Percentiles rank a stretch among this genome's conserved stretches.
Conservation (phyloP, 2,888 invertebrate species). For the Lasiommata megera region DNA sequence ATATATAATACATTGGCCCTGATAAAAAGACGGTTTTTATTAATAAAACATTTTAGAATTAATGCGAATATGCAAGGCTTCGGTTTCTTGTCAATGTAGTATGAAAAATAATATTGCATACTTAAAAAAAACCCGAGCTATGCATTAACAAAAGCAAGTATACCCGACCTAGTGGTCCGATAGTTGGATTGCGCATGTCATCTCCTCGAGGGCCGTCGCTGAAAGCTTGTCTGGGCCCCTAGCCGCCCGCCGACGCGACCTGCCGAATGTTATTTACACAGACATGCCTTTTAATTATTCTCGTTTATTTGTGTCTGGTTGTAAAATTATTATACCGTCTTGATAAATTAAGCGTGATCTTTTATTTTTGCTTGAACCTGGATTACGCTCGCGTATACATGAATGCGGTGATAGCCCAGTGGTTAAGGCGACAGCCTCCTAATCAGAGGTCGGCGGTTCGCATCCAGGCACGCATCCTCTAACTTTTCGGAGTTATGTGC, state of each 20-base stretch:
- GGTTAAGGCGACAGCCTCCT: no score
- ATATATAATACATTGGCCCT: no score
- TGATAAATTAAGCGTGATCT: slow-evolving; percentile 24
- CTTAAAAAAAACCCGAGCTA: no score
- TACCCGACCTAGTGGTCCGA: neutral
- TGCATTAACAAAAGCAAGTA: neutral
- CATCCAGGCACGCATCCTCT: no score
- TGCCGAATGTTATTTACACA: slow-evolving; percentile 33
- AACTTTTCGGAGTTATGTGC: no score
- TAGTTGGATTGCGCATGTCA: neutral
- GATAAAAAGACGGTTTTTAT: no score
- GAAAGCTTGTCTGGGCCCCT: slow-evolving; percentile 15
- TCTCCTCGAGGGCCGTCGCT: neutral
- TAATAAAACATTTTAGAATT: no score
- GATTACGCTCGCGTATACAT: neutral
- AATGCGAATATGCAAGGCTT: no score
- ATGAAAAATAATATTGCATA: no score
- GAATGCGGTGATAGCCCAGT: neutral
- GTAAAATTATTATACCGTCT: slow-evolving; percentile 26
- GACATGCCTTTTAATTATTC: slow-evolving; percentile 31
- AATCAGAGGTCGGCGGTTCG: no score
- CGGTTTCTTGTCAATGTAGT: no score
- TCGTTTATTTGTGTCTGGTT: slow-evolving; percentile 36
- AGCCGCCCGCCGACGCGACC: slow-evolving; percentile 24
- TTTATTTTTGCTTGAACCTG: slow-evolving; percentile 14